Evolutionary conservation across 2,113 vertebrate species (phyloP), one percentile per base, ranked within the genome.

Genomic region (Collichthys lucidus): DNA sequence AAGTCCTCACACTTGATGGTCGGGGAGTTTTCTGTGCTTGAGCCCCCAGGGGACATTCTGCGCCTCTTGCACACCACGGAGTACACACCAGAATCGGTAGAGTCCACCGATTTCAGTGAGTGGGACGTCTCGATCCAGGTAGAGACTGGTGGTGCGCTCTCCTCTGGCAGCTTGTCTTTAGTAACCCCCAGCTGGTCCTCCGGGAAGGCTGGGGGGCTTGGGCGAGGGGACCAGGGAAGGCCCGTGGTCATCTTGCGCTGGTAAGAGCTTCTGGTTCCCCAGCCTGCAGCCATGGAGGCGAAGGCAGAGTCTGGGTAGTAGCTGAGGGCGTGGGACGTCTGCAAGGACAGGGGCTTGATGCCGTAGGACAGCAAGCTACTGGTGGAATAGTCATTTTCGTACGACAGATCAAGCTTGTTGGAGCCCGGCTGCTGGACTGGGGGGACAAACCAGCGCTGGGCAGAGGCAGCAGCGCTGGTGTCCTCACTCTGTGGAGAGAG

Each of bases 1-100:
- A 98, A 95, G 90, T 99, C 98, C 95, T 99, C 98, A 59, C 98
- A 99, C 93, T 99, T 99, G 92, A 99, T 98, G 40, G 96, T 97
- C 0, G 98, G 98, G 9, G 98, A 99, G 74, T 98, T 98, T 85
- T 99, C 98, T 1, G 98, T 98, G 91, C 98, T 99, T 4, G 98
- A 99, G 85, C 96, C 97, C 92, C 96, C 97, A 12, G 98, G 96
- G 19, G 98, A 99, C 68, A 99, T 93, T 17, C 97, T 94, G 79
- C 98, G 96, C 93, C 97, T 94, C 94, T 99, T 99, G 85, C 98
- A 99, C 83, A 97, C 97, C 86, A 96, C 96, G 22, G 96, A 96
- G 91, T 99, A 99, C 46, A 97, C 96, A 0, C 97, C 96, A 0
- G 97, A 96, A 91, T 99, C 98, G 5, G 89, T 96, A 79, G 97